phyloP scores from a whole-genome alignment of 1,140 invertebrate genomes.

The Cylas formicarius region DNA sequence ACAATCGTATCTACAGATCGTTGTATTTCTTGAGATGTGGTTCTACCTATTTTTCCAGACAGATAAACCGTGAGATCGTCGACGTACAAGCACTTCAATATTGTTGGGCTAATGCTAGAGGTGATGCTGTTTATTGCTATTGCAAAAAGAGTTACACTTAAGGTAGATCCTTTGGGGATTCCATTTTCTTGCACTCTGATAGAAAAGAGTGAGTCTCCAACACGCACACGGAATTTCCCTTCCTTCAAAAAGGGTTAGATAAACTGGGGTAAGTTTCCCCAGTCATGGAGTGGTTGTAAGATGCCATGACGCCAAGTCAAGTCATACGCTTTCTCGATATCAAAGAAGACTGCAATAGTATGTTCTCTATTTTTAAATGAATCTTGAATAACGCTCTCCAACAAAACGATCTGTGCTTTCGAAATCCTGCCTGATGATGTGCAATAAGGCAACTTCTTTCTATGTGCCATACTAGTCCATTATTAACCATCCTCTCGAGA shows the following conservation, averaged over 20 bases:
- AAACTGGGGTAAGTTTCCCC: slow-evolving; percentile 8
- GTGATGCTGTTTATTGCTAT: slow-evolving; percentile 22
- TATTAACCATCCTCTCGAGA: too few species aligned
- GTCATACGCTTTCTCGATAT: slow-evolving; percentile 14
- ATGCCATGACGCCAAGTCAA: slow-evolving; percentile 13
- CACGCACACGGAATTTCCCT: slow-evolving; percentile 3
- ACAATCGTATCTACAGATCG: too few species aligned
- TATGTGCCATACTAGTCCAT: slow-evolving; percentile 5
- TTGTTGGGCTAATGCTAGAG: neutral
- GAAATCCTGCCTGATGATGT: neutral
- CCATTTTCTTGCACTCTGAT: slow-evolving; percentile 20
- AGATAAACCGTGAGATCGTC: too few species aligned
- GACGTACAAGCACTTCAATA: neutral
- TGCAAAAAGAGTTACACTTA: slow-evolving; percentile 25
- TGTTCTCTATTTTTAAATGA: slow-evolving; percentile 10
- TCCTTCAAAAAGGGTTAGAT: slow-evolving; percentile 8
- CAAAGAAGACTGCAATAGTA: slow-evolving; percentile 12
- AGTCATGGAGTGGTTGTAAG: neutral
- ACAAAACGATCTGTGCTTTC: slow-evolving; percentile 4
- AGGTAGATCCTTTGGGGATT: slow-evolving; percentile 24
- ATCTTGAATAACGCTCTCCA: slow-evolving; percentile 7
- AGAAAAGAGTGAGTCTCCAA: neutral
- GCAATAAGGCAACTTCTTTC: neutral
- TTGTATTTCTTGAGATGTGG: too few species aligned
- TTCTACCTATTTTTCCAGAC: too few species aligned